phyloP scores from a whole-genome alignment of 2,797 vertebrate species.

The Hoplostethus mediterraneus region DNA sequence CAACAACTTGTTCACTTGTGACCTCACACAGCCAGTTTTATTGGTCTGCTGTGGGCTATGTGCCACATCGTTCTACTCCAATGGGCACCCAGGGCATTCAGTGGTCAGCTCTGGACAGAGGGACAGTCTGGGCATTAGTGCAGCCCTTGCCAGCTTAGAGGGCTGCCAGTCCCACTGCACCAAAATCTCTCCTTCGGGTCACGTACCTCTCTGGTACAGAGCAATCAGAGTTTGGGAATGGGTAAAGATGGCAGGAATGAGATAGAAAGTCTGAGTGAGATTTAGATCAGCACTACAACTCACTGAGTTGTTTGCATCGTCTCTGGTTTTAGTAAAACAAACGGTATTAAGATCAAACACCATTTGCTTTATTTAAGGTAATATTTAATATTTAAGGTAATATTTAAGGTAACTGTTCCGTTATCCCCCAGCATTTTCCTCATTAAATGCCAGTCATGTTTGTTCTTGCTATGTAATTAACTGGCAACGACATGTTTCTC shows the following conservation, averaged over 20 bases:
- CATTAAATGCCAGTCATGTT: conserved; percentile 84
- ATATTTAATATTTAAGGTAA: conserved; percentile 33
- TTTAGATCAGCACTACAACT: not conserved
- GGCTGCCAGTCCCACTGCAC: conserved; percentile 60
- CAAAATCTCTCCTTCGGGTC: conserved; percentile 70
- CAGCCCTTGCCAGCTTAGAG: conserved; percentile 39
- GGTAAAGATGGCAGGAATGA: conserved; percentile 28
- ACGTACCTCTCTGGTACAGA: conserved; percentile 58
- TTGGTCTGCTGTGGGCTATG: conserved; percentile 34
- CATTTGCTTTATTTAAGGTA: conserved; percentile 15
- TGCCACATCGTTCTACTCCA: conserved; percentile 39
- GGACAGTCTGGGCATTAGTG: conserved; percentile 40
- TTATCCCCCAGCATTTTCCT: conserved; percentile 62
- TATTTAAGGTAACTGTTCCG: conserved; percentile 46
- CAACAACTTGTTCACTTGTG: conserved; percentile 27
- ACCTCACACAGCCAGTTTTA: conserved; percentile 31
- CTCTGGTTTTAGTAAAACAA: conserved; percentile 3
- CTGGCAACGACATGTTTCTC: conserved; percentile 67
- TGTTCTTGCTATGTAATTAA: conserved; percentile 80
- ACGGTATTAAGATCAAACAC: conserved; percentile 9
- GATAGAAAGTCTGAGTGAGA: conserved; percentile 5
- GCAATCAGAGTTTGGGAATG: conserved; percentile 47
- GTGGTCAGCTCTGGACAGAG: conserved; percentile 44
- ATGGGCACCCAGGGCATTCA: conserved; percentile 36
- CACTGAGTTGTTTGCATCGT: conserved; percentile 9